Evolutionary conservation across 2,797 vertebrate genomes (phyloP).

Genomic region (Amniataba percoides): DNA sequence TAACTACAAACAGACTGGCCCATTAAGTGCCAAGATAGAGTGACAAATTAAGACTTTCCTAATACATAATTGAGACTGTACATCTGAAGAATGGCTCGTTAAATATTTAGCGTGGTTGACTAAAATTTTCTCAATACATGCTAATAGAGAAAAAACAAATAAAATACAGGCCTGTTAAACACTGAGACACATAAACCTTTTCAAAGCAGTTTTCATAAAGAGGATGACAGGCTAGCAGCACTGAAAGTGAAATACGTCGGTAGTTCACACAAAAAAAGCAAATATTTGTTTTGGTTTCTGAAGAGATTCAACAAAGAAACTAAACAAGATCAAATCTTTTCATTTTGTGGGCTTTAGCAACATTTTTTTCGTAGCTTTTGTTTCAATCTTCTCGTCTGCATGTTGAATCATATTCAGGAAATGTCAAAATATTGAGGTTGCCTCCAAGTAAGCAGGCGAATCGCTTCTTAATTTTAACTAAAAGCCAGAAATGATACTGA

Average conservation of each 20-base stretch:
- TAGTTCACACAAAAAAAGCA: too few species aligned
- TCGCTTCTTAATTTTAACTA: accelerated
- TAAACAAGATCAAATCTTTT: background rate
- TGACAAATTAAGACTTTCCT: conserved; percentile 51
- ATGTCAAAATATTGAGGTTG: background rate
- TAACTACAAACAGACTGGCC: conserved; percentile 51
- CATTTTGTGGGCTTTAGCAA: too few species aligned
- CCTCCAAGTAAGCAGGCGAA: background rate
- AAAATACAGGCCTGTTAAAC: background rate
- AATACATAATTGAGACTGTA: conserved; percentile 34
- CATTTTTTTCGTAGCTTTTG: background rate
- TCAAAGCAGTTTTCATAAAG: background rate
- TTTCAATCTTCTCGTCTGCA: background rate
- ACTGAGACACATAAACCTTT: background rate
- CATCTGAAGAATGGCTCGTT: conserved; percentile 16
- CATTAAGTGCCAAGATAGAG: conserved; percentile 56
- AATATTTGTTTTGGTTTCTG: background rate
- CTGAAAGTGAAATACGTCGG: too few species aligned
- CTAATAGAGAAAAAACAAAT: background rate
- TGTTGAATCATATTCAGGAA: background rate
- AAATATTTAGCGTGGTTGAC: conserved; percentile 30
- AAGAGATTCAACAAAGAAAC: background rate
- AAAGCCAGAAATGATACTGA: background rate
- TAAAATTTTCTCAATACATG: conserved; percentile 3
- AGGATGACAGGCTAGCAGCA: too few species aligned